Conservation (phyloP, 2,888 invertebrate species). For the Spialia ferax region DNA sequence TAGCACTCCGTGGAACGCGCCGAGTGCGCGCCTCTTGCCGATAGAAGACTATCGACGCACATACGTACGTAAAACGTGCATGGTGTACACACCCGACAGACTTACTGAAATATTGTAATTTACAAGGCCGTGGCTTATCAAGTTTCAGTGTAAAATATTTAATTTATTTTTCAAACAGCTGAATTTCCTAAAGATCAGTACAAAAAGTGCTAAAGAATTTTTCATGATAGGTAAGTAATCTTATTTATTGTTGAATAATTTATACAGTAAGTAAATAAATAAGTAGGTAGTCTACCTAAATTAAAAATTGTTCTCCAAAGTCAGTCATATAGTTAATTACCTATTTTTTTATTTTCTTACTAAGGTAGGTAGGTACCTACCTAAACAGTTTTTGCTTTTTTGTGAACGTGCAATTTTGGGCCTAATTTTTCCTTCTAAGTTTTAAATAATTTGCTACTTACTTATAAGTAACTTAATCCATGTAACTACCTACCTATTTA, state of each 20-base stretch:
- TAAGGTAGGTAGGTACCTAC: no score
- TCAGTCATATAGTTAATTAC: no score
- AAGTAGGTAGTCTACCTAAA: no score
- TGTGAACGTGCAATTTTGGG: no score
- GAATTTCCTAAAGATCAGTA: neutral
- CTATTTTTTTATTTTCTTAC: no score
- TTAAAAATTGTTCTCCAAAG: no score
- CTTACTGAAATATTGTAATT: conserved; percentile 52
- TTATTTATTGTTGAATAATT: neutral
- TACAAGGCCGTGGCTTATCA: conserved; percentile 45
- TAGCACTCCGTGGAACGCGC: conserved; percentile 61
- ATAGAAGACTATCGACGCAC: conserved; percentile 68
- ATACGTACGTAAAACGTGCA: conserved; percentile 49
- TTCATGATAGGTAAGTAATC: conserved; percentile 13
- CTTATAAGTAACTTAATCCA: no score
- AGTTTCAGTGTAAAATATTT: conserved; percentile 29
- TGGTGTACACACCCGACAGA: conserved; percentile 53
- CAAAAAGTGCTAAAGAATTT: neutral
- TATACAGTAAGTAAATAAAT: neutral
- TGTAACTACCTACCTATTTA: no score
- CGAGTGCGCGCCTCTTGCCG: conserved; percentile 70
- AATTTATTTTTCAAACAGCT: neutral
- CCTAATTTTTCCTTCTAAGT: no score
- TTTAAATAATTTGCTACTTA: no score
- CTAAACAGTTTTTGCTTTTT: no score